Percentiles rank a stretch among this genome's conserved stretches.
phyloP scores from a whole-genome alignment of 2,797 vertebrate genomes.

The Picus viridis region DNA sequence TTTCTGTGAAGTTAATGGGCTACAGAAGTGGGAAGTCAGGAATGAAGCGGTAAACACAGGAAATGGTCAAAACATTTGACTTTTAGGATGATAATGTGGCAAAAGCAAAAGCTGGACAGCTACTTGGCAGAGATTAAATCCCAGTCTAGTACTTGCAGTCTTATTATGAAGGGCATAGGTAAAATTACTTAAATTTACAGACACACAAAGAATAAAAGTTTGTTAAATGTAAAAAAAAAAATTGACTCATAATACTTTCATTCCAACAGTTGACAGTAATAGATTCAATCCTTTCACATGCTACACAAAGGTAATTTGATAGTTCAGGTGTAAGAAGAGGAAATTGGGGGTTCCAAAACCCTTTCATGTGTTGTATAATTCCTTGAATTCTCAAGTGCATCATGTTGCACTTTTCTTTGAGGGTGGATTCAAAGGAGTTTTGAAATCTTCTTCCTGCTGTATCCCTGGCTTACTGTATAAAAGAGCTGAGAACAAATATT shows the following conservation, averaged over 20 bases:
- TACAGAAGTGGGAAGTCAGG: not conserved
- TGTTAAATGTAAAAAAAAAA: not conserved
- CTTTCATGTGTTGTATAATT: not conserved
- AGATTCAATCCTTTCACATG: not conserved
- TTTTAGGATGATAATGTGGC: not conserved
- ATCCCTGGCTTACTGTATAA: not conserved
- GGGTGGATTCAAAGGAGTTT: not conserved
- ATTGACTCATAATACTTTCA: not conserved
- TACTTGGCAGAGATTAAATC: not conserved
- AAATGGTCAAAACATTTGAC: not conserved
- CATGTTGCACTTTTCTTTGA: not conserved
- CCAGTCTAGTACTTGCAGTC: not conserved
- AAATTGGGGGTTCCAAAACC: not conserved
- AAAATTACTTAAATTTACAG: fast-evolving
- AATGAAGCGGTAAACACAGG: not conserved
- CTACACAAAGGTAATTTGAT: not conserved
- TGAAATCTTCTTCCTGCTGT: not conserved
- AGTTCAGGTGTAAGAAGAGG: not conserved
- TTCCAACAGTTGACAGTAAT: not conserved
- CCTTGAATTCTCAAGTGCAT: not conserved
- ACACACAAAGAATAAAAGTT: not conserved
- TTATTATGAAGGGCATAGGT: fast-evolving
- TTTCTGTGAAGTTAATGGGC: not conserved
- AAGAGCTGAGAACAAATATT: not conserved
- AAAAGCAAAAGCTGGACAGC: no score